Conservation (phyloP, 2,888 invertebrate genomes). For the Parapristionchus giblindavisi region DNA sequence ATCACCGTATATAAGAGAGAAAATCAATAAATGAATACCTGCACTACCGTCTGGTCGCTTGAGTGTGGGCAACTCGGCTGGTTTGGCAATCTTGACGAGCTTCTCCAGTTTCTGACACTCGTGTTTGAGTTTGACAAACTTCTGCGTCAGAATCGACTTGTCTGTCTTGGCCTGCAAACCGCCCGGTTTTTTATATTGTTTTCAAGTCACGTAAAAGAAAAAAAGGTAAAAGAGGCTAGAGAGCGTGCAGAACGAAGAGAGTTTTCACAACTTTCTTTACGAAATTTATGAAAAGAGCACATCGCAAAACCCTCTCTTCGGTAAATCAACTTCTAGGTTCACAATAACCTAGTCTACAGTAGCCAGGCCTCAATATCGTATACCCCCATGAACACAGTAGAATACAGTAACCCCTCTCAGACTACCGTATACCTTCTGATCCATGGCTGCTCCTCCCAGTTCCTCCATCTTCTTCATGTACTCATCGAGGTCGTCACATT, state of each 20-base stretch:
- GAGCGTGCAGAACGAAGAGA: neutral
- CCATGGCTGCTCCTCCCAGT: slow-evolving; percentile 44
- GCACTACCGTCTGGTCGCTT: slow-evolving; percentile 35
- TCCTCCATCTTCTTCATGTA: slow-evolving; percentile 49
- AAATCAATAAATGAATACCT: too few species aligned
- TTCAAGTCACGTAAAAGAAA: too few species aligned
- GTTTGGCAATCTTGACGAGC: slow-evolving; percentile 59
- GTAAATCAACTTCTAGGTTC: too few species aligned
- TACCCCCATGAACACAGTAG: too few species aligned
- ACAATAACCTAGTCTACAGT: too few species aligned
- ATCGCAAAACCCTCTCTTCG: too few species aligned
- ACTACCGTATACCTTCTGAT: slow-evolving; percentile 45
- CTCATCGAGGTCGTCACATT: slow-evolving; percentile 47
- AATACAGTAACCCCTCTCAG: neutral
- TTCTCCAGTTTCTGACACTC: slow-evolving; percentile 55
- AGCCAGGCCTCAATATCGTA: too few species aligned
- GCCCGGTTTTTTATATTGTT: too few species aligned
- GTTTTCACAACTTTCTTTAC: too few species aligned
- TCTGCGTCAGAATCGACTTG: slow-evolving; percentile 55
- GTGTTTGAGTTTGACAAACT: slow-evolving; percentile 51
- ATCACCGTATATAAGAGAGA: too few species aligned
- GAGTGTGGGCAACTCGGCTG: slow-evolving; percentile 46
- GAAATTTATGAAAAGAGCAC: too few species aligned
- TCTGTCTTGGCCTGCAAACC: slow-evolving; percentile 53
- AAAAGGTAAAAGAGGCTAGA: neutral